These are phyloP conservation scores for Gallinago nigripennis DNA, from an alignment of 2,797 vertebrate species.

Conservation along the genomic window DNA sequence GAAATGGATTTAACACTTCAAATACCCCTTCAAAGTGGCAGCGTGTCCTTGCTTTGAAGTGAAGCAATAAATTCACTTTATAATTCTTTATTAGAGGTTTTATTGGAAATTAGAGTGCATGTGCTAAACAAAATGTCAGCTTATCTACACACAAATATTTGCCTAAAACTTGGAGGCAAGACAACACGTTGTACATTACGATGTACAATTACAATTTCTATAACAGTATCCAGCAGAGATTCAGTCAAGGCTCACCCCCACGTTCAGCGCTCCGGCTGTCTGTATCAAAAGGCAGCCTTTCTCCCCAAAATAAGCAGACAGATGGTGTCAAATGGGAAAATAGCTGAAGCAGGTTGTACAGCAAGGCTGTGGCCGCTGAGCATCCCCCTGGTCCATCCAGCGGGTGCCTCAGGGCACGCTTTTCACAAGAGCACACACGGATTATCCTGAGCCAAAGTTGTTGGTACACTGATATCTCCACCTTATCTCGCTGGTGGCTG, in stretches of 20 bases:
- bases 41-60: constrained; percentile 30
- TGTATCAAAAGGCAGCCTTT: not conserved
- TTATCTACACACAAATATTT: constrained; percentile 42
- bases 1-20: constrained; percentile 29
- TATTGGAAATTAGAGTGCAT: constrained; percentile 15
- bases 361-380: not conserved
- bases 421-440: not conserved
- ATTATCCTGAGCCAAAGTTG: not conserved
- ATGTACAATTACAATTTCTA: not conserved
- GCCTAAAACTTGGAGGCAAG: not conserved
- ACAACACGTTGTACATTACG: not conserved
- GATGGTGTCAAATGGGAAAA: not conserved
- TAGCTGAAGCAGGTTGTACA: not conserved
- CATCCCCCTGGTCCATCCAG: not conserved
- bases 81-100: constrained; percentile 29
- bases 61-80: constrained; percentile 34
- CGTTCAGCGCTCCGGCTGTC: not conserved
- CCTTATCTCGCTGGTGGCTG: constrained; percentile 14
- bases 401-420: not conserved
- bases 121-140: constrained; percentile 22
- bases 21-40: constrained; percentile 7
- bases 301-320: not conserved
- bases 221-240: not conserved
- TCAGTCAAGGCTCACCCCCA: not conserved
- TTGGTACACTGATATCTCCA: not conserved